Conservation (phyloP, 2,113 vertebrate genomes). For the rabbit (Oryctolagus cuniculus) region mOryCun1.1 NC_091437.1:4167501-4168000, state of each 20-base stretch:
- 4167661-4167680: not conserved
- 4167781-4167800: not conserved
- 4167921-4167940: not conserved
- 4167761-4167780: not conserved
- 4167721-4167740: not conserved
- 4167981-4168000: not conserved
- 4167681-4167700: not conserved
- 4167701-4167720: not conserved
- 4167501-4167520: not conserved
- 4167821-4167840: not conserved
- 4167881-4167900: too few relatives aligned
- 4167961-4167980: slow-evolving; percentile 3
- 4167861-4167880: not conserved
- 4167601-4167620: not conserved
- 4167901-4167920: not conserved
- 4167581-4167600: not conserved
- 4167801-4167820: not conserved
- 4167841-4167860: not conserved
- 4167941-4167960: not conserved
- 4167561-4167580: not conserved
- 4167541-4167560: not conserved
- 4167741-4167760: not conserved
- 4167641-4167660: not conserved
- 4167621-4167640: not conserved
- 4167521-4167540: not conserved